These are phyloP conservation scores for Aphyosemion australe DNA, from an alignment of 2,113 vertebrate genomes.

Conservation along the genomic window DNA sequence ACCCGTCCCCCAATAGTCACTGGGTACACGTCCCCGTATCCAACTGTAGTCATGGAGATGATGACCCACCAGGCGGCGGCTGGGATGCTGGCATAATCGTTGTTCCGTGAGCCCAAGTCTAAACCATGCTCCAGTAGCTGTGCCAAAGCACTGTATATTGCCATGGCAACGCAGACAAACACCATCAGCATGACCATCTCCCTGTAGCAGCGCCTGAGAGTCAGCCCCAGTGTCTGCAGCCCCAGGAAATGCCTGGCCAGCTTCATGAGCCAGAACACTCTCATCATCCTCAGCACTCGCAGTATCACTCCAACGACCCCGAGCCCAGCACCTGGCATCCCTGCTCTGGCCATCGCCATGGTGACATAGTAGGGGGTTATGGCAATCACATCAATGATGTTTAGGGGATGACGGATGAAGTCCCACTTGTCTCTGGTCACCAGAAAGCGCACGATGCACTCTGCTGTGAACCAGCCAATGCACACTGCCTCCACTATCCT, in stretches of 20 bases:
- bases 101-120: conserved; percentile 90
- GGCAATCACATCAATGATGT: conserved; percentile 96
- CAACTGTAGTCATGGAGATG: conserved; percentile 99
- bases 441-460: conserved; percentile 96
- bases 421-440: conserved; percentile 96
- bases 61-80: conserved; percentile 99
- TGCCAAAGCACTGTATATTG: conserved; percentile 96
- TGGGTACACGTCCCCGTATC: conserved; percentile 98
- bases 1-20: conserved; percentile 93
- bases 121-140: conserved; percentile 97
- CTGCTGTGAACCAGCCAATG: conserved; percentile 98
- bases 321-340: conserved; percentile 91
- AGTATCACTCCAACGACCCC: conserved; percentile 95
- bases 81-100: conserved; percentile 96
- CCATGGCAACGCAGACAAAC: conserved; percentile 97
- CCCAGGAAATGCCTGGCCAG: conserved; percentile 97
- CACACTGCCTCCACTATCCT: conserved; percentile 99
- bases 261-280: conserved; percentile 99
- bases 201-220: conserved; percentile 93
- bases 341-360: conserved; percentile 87
- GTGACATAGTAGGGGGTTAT: conserved; percentile 94
- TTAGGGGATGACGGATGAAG: conserved; percentile 95
- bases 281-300: conserved; percentile 96
- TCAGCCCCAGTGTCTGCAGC: conserved; percentile 96
- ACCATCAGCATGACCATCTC: conserved; percentile 99